phyloP scores from a whole-genome alignment of 1,140 invertebrate species.

The Teleogryllus occipitalis region DNA sequence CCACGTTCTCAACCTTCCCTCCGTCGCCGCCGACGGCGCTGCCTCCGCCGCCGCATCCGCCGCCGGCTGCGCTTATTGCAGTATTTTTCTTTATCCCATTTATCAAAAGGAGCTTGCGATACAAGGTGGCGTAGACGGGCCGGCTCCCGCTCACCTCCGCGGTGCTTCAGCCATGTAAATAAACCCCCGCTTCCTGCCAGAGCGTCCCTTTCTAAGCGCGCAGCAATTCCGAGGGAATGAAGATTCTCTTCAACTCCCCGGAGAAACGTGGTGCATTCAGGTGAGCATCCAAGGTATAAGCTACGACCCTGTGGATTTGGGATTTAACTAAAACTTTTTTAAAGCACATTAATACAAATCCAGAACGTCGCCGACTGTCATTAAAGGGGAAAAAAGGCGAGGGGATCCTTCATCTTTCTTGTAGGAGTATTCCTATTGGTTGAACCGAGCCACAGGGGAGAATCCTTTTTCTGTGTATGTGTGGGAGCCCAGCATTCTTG shows the following conservation, averaged over 20 bases:
- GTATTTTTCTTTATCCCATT: slow-evolving; percentile 7
- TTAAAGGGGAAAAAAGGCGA: no score
- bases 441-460: no score
- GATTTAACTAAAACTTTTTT: no score
- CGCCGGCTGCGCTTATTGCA: background rate
- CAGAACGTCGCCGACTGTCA: no score
- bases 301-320: background rate
- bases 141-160: background rate
- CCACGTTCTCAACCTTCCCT: background rate
- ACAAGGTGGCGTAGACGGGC: background rate
- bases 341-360: no score
- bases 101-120: background rate
- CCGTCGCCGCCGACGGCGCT: background rate
- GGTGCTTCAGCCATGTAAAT: background rate
- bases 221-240: background rate
- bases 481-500: background rate
- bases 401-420: no score
- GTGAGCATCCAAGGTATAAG: background rate
- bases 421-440: no score
- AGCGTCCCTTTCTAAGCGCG: background rate
- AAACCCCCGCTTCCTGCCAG: background rate
- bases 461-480: background rate
- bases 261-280: background rate
- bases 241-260: background rate
- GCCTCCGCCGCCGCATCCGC: background rate